These are phyloP conservation scores for Epizoanthus fatuus DNA, from an alignment of 92 coral and sea anemone species.

Conservation along the genomic window DNA sequence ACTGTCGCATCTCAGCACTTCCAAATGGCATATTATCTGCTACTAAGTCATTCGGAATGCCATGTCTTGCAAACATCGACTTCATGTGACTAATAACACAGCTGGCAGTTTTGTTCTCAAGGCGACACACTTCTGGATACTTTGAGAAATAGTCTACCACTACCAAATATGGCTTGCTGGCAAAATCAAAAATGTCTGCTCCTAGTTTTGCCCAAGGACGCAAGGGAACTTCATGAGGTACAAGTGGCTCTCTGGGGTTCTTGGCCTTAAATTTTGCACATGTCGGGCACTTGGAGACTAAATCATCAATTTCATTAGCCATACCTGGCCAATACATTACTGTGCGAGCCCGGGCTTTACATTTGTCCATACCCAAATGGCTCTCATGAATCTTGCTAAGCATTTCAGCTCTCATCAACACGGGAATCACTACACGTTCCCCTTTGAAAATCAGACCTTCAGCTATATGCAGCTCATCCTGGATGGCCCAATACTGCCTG, in stretches of 20 bases:
- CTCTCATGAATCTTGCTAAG: constrained; percentile 28
- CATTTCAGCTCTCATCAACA: constrained; percentile 30
- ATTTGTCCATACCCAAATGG: constrained; percentile 37
- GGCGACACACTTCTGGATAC: constrained; percentile 52
- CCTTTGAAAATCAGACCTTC: constrained; percentile 53
- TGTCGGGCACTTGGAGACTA: constrained; percentile 28
- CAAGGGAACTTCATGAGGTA: constrained; percentile 37
- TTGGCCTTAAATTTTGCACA: constrained; percentile 45
- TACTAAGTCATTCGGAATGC: constrained; percentile 33
- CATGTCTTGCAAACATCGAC: constrained; percentile 13
- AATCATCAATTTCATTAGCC: constrained; percentile 49
- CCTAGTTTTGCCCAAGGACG: constrained; percentile 63
- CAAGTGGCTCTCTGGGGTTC: constrained; percentile 48
- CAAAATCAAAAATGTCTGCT: constrained; percentile 56
- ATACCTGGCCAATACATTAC: constrained; percentile 57
- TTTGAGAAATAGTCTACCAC: constrained; percentile 59
- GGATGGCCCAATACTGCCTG: constrained; percentile 34
- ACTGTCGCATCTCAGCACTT: constrained; percentile 38
- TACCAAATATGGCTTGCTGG: constrained; percentile 35
- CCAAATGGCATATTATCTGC: constrained; percentile 32
- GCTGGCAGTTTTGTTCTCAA: constrained; percentile 39
- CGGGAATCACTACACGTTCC: constrained; percentile 48
- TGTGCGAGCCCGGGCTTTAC: constrained; percentile 20
- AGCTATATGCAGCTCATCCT: constrained; percentile 24
- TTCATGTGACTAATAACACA: constrained; percentile 29